phyloP scores from a whole-genome alignment of 30 jellyfish, hydroid and myxozoan species.

The Turritopsis dohrnii region DNA sequence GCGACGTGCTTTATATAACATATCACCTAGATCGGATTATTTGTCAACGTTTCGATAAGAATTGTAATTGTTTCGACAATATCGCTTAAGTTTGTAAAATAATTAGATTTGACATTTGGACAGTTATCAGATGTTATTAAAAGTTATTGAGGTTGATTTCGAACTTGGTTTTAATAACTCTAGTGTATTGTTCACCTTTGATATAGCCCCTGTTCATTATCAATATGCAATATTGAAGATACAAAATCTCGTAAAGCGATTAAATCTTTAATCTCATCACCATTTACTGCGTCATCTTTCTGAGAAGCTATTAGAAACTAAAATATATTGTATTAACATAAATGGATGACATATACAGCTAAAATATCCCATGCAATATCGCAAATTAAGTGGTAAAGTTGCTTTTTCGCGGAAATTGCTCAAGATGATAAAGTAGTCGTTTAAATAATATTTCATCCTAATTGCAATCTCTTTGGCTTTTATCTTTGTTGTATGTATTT shows the following conservation, averaged over 20 bases:
- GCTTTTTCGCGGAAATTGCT: neutral
- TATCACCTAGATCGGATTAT: neutral
- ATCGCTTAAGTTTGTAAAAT: neutral
- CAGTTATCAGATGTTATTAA: neutral
- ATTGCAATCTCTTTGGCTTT: neutral
- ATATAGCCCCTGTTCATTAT: neutral
- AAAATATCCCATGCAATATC: neutral
- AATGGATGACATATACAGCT: neutral
- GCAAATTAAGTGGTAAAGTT: neutral
- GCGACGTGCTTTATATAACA: neutral
- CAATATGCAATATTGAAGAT: neutral
- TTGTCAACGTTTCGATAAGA: neutral
- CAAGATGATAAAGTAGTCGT: neutral
- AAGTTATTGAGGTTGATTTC: neutral
- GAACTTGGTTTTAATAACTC: neutral
- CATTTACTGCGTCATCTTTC: neutral
- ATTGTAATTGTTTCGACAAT: neutral
- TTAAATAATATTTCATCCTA: neutral
- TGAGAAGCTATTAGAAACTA: neutral
- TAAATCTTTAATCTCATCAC: neutral
- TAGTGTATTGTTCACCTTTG: neutral
- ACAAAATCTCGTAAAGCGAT: neutral
- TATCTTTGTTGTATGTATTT: neutral
- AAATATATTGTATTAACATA: too few species aligned
- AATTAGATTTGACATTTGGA: neutral